phyloP scores from a whole-genome alignment of 2,888 invertebrate species.

The Cosmia trapezina region DNA sequence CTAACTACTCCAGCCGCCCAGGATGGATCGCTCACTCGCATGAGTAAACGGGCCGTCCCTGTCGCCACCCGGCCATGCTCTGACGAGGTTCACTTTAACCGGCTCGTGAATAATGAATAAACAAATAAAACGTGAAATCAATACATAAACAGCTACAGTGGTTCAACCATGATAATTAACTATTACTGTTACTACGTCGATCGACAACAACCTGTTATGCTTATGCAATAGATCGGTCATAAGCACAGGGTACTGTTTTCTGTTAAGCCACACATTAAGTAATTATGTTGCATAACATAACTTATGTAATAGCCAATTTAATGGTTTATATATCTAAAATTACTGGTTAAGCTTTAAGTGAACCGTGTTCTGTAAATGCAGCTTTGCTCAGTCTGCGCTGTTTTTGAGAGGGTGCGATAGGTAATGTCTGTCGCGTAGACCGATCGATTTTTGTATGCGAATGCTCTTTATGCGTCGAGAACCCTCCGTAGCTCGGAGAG shows the following conservation, averaged over 20 bases:
- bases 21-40: constrained; percentile 35
- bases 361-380: constrained; percentile 9
- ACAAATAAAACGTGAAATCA: constrained; percentile 33
- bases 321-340: constrained; percentile 19
- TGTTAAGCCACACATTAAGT: constrained; percentile 11
- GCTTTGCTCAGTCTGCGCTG: constrained; percentile 15
- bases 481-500: constrained; percentile 25
- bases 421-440: constrained; percentile 44
- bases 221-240: constrained; percentile 34
- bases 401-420: constrained; percentile 25
- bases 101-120: constrained; percentile 36
- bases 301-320: constrained; percentile 19
- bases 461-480: constrained; percentile 34
- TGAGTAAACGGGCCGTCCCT: constrained; percentile 18
- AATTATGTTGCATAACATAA: constrained; percentile 21
- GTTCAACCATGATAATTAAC: constrained; percentile 31
- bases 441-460: constrained; percentile 48
- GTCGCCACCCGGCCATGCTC: constrained; percentile 12
- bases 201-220: constrained; percentile 22
- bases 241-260: constrained; percentile 7
- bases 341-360: background rate
- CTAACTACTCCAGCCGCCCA: constrained; percentile 16
- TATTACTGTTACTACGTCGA: constrained; percentile 8
- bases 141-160: constrained; percentile 13
- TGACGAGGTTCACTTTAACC: constrained; percentile 29